Percentiles rank a stretch among this genome's conserved stretches.
Evolutionary conservation across 2,113 vertebrate species (phyloP).

Genomic region (Gallinago jamesoni): DNA sequence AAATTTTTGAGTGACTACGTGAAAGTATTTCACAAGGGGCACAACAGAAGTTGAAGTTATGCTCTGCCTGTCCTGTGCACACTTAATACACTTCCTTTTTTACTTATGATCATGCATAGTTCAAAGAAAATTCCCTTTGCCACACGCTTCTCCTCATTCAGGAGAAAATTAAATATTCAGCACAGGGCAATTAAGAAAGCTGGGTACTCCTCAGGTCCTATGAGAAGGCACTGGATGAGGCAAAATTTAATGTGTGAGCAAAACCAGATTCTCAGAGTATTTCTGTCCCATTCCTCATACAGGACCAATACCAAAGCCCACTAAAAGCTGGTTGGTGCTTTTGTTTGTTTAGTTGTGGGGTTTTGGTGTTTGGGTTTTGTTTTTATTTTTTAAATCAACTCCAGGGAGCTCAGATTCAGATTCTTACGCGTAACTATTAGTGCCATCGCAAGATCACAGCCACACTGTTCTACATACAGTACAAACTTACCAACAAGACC

Average conservation of each 20-base stretch:
- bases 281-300: neutral
- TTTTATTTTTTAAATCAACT: neutral
- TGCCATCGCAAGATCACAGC: neutral
- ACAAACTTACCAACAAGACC: neutral
- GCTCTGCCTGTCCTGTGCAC: neutral
- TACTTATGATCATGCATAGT: neutral
- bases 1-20: neutral
- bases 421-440: neutral
- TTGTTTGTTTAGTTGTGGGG: neutral
- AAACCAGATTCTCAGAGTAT: neutral
- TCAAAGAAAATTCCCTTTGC: constrained; percentile 6
- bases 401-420: neutral
- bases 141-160: neutral
- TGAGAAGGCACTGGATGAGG: neutral
- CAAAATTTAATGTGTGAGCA: neutral
- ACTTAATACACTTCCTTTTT: neutral
- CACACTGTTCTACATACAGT: fast-evolving
- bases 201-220: neutral
- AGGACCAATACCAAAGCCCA: neutral
- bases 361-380: too few relatives aligned
- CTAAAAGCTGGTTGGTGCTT: neutral
- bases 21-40: neutral
- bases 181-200: neutral
- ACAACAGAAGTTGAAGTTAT: neutral
- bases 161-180: neutral